A percentile compares a stretch with the other conserved stretches of the same genome.
Conservation (phyloP, 2,888 invertebrate species). For the Colletes collaris region DNA sequence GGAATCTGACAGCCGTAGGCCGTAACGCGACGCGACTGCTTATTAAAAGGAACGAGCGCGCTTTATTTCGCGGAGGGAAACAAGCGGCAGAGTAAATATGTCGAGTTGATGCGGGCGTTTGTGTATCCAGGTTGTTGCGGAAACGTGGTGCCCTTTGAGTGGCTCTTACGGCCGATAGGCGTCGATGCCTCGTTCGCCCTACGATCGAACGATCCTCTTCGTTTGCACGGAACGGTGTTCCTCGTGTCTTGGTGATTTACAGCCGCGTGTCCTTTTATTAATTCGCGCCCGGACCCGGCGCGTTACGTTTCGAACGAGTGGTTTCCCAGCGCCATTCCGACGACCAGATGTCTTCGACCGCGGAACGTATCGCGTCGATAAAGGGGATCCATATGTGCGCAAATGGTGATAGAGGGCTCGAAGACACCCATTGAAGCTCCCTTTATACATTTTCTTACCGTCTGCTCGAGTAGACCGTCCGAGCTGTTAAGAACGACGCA, state of each 20-base stretch:
- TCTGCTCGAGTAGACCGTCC: background rate
- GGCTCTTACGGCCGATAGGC: slow-evolving; percentile 41
- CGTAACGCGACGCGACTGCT: slow-evolving; percentile 45
- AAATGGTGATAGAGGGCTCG: background rate
- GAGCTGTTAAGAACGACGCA: too few relatives aligned
- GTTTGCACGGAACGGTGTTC: slow-evolving; percentile 25
- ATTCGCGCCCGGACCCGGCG: background rate
- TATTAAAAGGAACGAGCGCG: slow-evolving; percentile 53
- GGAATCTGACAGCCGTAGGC: slow-evolving; percentile 53
- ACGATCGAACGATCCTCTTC: slow-evolving; percentile 44
- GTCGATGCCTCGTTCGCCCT: slow-evolving; percentile 53
- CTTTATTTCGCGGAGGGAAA: slow-evolving; percentile 53
- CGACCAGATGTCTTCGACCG: background rate
- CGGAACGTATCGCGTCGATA: slow-evolving; percentile 11
- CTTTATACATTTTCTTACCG: slow-evolving; percentile 28
- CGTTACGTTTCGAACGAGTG: background rate
- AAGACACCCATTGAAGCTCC: slow-evolving; percentile 3
- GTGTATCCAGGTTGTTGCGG: slow-evolving; percentile 47
- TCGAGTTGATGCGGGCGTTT: slow-evolving; percentile 31
- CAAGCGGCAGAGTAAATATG: slow-evolving; percentile 46
- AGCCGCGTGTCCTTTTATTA: slow-evolving; percentile 19
- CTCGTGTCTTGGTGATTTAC: slow-evolving; percentile 32
- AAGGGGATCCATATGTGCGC: slow-evolving; percentile 16
- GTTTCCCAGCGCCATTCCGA: background rate
- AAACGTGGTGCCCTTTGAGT: slow-evolving; percentile 49